Conservation (phyloP, 2,113 vertebrate genomes). For the Balaenoptera acutorostrata region DNA sequence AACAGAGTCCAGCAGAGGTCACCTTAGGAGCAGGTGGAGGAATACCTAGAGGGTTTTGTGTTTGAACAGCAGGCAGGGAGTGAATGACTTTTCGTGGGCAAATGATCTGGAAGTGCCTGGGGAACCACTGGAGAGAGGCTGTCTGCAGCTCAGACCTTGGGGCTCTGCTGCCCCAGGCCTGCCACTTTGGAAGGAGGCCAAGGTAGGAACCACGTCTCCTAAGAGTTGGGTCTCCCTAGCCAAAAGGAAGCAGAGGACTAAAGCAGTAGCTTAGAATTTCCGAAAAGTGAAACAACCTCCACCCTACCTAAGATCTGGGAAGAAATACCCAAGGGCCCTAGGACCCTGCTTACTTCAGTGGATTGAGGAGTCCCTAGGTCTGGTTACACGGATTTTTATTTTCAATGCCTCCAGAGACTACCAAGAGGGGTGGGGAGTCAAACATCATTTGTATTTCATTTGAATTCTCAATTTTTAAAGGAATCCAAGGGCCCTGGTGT, state of each 20-base stretch:
- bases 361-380: neutral
- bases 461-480: constrained; percentile 72
- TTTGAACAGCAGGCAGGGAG: neutral
- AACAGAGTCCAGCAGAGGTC: neutral
- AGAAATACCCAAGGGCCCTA: neutral
- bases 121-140: neutral
- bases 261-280: neutral
- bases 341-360: neutral
- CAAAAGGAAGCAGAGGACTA: neutral
- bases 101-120: neutral
- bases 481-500: constrained; percentile 66
- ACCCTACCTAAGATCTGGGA: neutral
- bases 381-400: neutral
- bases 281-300: neutral
- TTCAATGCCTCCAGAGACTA: neutral
- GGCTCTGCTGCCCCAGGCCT: neutral
- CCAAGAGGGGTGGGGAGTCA: neutral
- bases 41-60: neutral
- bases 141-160: neutral
- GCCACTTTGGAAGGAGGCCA: neutral
- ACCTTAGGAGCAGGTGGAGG: neutral
- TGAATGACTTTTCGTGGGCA: neutral
- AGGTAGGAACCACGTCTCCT: neutral
- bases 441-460: constrained; percentile 67
- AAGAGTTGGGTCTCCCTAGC: neutral